These are phyloP conservation scores for Brachionus calyciflorus DNA, from an alignment of 1,140 invertebrate genomes.

Conservation along the genomic window DNA sequence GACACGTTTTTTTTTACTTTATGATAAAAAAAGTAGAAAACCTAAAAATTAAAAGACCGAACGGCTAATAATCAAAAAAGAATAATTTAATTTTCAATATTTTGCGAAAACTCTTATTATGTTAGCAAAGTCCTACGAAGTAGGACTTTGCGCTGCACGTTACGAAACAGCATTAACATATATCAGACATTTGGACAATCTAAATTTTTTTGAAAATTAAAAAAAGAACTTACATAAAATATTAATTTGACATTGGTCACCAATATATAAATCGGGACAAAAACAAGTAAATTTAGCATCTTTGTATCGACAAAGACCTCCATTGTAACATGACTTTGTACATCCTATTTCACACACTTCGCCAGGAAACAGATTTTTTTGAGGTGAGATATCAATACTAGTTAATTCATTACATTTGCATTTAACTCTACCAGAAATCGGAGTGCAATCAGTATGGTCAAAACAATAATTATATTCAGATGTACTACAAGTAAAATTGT, in stretches of 20 bases:
- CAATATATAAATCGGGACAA: conserved; percentile 14
- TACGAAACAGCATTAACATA: no score
- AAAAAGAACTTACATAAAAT: conserved; percentile 7
- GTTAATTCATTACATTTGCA: neutral
- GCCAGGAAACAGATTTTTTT: conserved; percentile 18
- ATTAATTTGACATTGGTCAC: conserved; percentile 8
- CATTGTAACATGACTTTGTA: neutral
- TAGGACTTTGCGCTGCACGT: no score
- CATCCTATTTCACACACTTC: neutral
- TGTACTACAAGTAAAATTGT: neutral
- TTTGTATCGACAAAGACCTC: neutral
- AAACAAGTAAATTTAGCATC: neutral
- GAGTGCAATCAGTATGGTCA: neutral
- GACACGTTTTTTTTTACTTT: no score
- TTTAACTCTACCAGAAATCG: neutral
- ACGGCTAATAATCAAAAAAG: no score
- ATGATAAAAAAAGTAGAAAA: no score
- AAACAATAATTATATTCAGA: neutral
- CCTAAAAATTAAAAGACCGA: no score
- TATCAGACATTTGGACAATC: no score
- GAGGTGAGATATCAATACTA: conserved; percentile 1
- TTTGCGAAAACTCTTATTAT: no score
- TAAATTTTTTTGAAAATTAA: no score
- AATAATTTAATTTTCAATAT: no score
- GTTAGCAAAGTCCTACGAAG: no score